Base-by-base conservation (phyloP, 1,140 invertebrate genomes). In the Bombus turneri region DNA sequence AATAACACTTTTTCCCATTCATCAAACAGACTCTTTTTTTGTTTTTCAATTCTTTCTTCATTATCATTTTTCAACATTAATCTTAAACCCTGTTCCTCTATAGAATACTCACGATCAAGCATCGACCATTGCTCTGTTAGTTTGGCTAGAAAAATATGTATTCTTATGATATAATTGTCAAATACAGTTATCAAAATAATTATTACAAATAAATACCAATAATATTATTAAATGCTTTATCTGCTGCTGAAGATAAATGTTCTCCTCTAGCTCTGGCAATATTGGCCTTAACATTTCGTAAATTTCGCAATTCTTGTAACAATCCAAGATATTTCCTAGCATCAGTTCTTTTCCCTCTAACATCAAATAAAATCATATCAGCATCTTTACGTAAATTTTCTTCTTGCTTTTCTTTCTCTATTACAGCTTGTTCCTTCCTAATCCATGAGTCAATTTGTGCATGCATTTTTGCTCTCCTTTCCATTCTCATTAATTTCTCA, bases 281-380 rank as follows among this genome's bases (percentile, higher is more conserved):
- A 47, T 96, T 96, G 69, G 96, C 94, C 87, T 97, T 95, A 12
- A 96, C 95, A 79, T 94, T 95, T 72, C 97, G 94, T 18, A 98
- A 93, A 91, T 96, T 97, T 43, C 95, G 86, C 31, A 98, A 91
- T 22, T 96, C 95, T 53, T 96, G 95, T 31, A 98, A 91, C 39
- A 97, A 93, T 1, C 95, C 93, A 3, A 97, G 91, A 88, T 96
- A 96, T 89, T 96, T 97, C 79, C 96, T 96, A 1, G 96, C 96
- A 91, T 98, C 97, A 59, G 93, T 95, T 91, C 97, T 96, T 92
- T 97, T 97, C 72, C 95, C 95, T 41, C 96, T 93, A 0, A 98
- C 97, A 90, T 97, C 97, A 68, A 96, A 96, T 2, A 98, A 92
- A 25, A 97, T 95, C 84, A 95, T 94, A 92, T 98, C 97, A 0